Evolutionary conservation across 2,113 vertebrate genomes (phyloP).

Genomic region (Phodopus roborovskii): DNA sequence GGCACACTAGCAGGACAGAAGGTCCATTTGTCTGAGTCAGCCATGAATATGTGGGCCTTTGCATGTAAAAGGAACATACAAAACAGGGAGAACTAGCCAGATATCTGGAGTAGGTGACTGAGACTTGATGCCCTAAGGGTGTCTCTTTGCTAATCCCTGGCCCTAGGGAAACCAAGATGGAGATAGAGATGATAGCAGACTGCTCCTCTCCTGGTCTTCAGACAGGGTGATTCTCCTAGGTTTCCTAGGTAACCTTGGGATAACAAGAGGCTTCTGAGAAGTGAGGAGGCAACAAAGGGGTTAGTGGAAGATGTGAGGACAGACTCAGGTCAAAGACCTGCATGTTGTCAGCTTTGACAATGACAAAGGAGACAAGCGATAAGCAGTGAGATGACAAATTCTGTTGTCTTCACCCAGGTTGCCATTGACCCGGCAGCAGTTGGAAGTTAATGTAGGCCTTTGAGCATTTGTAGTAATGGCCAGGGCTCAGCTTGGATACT

Average conservation of each 20-base stretch:
- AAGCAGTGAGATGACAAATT: not conserved
- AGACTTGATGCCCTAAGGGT: not conserved
- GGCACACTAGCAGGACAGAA: not conserved
- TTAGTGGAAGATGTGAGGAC: not conserved
- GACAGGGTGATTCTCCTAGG: not conserved
- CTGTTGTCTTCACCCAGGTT: not conserved
- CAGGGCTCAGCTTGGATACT: not conserved
- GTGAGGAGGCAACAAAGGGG: not conserved
- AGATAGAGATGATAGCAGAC: not conserved
- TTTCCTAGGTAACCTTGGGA: not conserved
- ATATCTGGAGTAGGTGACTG: not conserved
- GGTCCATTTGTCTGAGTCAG: not conserved
- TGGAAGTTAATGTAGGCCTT: not conserved
- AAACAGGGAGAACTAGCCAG: not conserved
- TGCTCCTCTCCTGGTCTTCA: not conserved
- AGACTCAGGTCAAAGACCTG: not conserved
- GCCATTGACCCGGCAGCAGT: not conserved
- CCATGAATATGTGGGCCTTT: not conserved
- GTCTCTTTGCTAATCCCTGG: not conserved
- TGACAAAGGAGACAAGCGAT: not conserved
- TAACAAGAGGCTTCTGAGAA: not conserved
- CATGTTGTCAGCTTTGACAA: not conserved
- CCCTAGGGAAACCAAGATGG: not conserved
- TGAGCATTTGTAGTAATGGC: not conserved
- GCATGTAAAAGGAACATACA: not conserved